Percentiles rank a stretch among this genome's conserved stretches.
Conservation (phyloP, 2,113 vertebrate genomes). For the Tachysurus fulvidraco region DNA sequence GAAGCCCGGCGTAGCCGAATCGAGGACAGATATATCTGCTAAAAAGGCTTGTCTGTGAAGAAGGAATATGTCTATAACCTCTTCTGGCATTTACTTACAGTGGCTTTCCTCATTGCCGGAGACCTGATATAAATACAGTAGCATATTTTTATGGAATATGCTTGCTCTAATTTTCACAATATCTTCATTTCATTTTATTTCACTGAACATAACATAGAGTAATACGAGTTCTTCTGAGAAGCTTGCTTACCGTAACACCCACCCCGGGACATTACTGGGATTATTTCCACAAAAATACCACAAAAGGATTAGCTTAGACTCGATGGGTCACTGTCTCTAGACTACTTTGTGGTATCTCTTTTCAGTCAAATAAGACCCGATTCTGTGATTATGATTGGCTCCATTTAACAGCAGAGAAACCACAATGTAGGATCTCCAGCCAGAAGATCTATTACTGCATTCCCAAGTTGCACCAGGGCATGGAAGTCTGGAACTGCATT, state of each 20-base stretch:
- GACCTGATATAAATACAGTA: not conserved
- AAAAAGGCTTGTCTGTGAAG: constrained; percentile 14
- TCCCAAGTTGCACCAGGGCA: constrained; percentile 9
- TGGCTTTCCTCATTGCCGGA: not conserved
- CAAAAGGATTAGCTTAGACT: constrained; percentile 30
- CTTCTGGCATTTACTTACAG: not conserved
- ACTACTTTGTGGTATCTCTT: constrained; percentile 15
- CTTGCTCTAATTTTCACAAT: not conserved
- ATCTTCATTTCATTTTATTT: not conserved
- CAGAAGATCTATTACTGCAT: constrained; percentile 27
- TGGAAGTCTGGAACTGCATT: constrained; percentile 2
- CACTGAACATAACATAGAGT: no score
- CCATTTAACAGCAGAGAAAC: constrained; percentile 7
- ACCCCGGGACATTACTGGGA: not conserved
- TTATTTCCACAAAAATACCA: constrained; percentile 1
- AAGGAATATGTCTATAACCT: constrained; percentile 2
- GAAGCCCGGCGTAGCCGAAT: constrained; percentile 2
- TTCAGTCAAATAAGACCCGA: not conserved
- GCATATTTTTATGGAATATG: not conserved
- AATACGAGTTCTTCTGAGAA: not conserved
- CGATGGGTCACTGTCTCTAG: constrained; percentile 29
- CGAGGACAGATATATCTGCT: constrained; percentile 19
- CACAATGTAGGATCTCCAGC: constrained; percentile 13
- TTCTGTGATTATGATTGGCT: constrained; percentile 27
- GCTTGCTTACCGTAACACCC: not conserved